Evolutionary conservation across 2,113 vertebrate species (phyloP).

Genomic region (Scortum barcoo): DNA sequence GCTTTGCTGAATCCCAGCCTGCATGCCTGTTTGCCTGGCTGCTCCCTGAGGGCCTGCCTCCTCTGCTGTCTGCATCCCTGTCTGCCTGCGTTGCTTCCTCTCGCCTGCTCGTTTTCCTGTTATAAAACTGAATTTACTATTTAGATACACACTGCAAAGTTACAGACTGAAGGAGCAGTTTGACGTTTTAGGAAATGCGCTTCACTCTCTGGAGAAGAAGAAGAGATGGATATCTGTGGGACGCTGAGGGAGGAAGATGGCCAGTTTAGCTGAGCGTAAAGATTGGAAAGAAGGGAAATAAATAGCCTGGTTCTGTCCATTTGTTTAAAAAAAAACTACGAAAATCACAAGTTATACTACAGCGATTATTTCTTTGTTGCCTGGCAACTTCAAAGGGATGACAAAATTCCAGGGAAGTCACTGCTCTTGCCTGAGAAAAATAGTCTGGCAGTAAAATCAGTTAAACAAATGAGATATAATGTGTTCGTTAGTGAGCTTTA

Average conservation of each 20-base stretch:
- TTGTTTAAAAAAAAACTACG: too few species aligned
- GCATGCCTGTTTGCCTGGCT: constrained; percentile 48
- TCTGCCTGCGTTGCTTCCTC: constrained; percentile 19
- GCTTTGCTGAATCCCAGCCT: constrained; percentile 56
- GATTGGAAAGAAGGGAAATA: too few species aligned
- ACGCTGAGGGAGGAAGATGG: too few species aligned
- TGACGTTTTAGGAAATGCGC: neutral
- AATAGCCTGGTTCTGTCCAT: too few species aligned
- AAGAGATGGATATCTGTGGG: neutral
- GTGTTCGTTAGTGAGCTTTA: neutral
- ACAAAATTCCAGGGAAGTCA: neutral
- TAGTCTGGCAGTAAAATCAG: neutral
- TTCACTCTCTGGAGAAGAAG: neutral
- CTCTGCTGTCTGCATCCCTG: constrained; percentile 21
- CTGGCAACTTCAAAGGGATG: neutral
- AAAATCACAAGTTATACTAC: neutral
- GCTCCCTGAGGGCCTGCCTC: constrained; percentile 18
- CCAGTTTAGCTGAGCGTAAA: too few species aligned
- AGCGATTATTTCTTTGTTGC: neutral
- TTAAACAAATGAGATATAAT: neutral
- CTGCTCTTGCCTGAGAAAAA: neutral
- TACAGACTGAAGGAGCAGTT: neutral
- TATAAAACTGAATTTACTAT: constrained; percentile 14
- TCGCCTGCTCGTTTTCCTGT: constrained; percentile 7
- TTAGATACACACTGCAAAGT: constrained; percentile 1